phyloP scores from a whole-genome alignment of 2,888 invertebrate species.

The Stenoptilia bipunctidactyla region DNA sequence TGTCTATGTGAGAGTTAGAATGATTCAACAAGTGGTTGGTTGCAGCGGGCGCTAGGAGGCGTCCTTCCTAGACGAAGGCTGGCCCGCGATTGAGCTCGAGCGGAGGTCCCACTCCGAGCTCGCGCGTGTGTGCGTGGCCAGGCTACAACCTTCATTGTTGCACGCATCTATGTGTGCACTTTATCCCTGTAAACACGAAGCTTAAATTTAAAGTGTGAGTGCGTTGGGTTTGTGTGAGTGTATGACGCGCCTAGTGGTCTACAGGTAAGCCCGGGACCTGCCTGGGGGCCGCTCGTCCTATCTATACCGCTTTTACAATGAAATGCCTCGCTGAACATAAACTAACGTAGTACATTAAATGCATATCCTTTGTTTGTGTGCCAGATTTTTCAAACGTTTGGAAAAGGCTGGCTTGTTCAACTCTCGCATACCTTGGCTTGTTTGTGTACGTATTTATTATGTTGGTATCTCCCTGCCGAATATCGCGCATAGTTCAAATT shows the following conservation, averaged over 20 bases:
- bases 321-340: not conserved
- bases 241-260: conserved; percentile 22
- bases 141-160: too few species aligned
- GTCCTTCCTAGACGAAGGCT: conserved; percentile 52
- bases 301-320: conserved; percentile 55
- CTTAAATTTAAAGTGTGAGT: too few species aligned
- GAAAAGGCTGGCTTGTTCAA: not conserved
- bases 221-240: too few species aligned
- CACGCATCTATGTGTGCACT: too few species aligned
- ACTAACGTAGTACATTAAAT: not conserved
- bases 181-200: too few species aligned
- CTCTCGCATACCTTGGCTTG: not conserved
- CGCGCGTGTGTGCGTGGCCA: conserved; percentile 31
- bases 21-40: conserved; percentile 64
- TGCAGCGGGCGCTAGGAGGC: conserved; percentile 44
- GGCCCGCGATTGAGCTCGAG: conserved; percentile 53
- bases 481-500: not conserved
- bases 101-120: too few species aligned
- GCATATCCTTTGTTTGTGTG: not conserved
- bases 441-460: not conserved
- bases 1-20: conserved; percentile 11
- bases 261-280: conserved; percentile 54
- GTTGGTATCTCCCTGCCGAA: not conserved
- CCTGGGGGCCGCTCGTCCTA: conserved; percentile 46
- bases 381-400: not conserved